Percentiles rank a stretch among this genome's conserved stretches.
Evolutionary conservation across 2,797 vertebrate species (phyloP).

Genomic region (Xiphorhynchus erythropygius): DNA sequence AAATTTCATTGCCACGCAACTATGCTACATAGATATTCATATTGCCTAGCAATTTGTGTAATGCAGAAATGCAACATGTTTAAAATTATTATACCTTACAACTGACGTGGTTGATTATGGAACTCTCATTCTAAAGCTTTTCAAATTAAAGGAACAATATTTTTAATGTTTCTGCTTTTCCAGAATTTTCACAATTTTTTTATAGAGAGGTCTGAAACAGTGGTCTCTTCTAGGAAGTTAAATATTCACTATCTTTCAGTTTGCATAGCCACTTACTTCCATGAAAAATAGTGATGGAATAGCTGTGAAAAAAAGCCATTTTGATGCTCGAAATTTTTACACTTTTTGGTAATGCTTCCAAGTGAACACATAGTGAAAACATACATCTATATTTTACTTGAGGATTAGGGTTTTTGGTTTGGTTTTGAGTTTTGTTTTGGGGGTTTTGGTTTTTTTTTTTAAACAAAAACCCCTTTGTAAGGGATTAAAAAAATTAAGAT

Average conservation of each 20-base stretch:
- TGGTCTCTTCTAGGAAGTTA: background rate
- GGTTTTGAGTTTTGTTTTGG: no score
- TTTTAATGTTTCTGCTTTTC: background rate
- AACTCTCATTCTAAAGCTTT: background rate
- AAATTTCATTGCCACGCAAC: background rate
- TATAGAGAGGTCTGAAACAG: background rate
- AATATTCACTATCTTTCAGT: background rate
- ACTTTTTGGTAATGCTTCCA: background rate
- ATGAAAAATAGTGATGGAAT: background rate
- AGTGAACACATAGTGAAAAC: background rate
- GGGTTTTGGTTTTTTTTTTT: background rate
- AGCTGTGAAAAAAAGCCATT: background rate
- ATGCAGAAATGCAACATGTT: background rate
- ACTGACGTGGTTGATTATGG: accelerated
- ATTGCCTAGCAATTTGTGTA: background rate
- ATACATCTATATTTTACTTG: background rate
- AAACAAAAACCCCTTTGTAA: background rate
- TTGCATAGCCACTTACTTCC: background rate
- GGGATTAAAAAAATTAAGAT: background rate
- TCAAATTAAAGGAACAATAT: background rate
- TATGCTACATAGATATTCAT: background rate
- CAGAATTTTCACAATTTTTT: background rate
- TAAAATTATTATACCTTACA: background rate
- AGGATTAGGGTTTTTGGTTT: accelerated
- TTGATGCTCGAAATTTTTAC: background rate